These are phyloP conservation scores for Enteromius thamalakanensis DNA, from an alignment of 2,797 vertebrate genomes.

Conservation along the genomic window DNA sequence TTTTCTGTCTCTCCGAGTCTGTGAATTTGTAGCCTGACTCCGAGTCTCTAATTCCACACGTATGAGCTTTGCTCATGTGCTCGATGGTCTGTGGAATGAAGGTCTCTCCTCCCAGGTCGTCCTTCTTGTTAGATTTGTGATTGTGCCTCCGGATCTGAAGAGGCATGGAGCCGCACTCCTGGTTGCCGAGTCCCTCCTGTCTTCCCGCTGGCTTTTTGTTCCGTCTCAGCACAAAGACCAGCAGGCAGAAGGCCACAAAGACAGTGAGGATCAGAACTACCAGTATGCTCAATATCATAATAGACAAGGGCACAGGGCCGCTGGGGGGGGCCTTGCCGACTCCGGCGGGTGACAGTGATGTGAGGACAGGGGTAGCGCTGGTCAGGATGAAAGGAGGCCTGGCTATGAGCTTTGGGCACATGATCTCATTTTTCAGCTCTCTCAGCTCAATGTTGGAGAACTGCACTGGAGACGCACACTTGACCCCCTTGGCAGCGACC, in stretches of 20 bases:
- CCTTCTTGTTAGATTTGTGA: constrained; percentile 90
- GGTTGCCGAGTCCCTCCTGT: constrained; percentile 90
- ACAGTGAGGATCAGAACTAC: constrained; percentile 98
- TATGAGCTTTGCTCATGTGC: constrained; percentile 96
- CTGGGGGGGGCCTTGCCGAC: constrained; percentile 92
- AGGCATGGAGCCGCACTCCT: constrained; percentile 93
- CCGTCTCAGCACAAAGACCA: constrained; percentile 93
- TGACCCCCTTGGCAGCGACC: constrained; percentile 92
- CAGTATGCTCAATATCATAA: constrained; percentile 97
- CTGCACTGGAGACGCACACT: constrained; percentile 93
- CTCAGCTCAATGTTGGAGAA: constrained; percentile 95
- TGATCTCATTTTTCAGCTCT: constrained; percentile 93
- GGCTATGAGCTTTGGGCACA: constrained; percentile 92
- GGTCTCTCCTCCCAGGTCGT: constrained; percentile 87
- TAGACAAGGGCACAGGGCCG: constrained; percentile 95
- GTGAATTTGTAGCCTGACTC: constrained; percentile 90
- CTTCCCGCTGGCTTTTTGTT: constrained; percentile 92
- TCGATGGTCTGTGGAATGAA: constrained; percentile 99
- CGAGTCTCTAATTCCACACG: constrained; percentile 91
- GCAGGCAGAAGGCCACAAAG: constrained; percentile 97
- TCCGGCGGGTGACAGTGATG: constrained; percentile 84
- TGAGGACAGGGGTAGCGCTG: constrained; percentile 80
- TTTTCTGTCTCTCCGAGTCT: constrained; percentile 92
- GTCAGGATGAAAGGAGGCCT: constrained; percentile 87
- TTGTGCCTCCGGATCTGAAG: constrained; percentile 90